Base-by-base conservation (phyloP, 2,113 vertebrate species). In the Passerina amoena region DNA sequence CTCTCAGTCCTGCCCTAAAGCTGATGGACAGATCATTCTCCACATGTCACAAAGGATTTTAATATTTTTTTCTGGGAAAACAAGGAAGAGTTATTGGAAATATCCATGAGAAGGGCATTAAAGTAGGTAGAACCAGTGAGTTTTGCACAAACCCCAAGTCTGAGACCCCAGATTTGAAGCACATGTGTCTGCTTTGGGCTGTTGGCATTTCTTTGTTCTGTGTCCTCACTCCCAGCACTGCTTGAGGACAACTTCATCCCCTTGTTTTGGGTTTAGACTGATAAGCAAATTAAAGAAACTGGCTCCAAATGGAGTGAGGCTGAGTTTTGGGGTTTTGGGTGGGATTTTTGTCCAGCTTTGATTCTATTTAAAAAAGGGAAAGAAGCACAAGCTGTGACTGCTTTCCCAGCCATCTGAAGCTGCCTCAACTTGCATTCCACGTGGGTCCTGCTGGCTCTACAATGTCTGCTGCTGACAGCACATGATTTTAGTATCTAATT, bases 401-500 rank as follows among this genome's bases (percentile, higher is more conserved):
- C 69, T 88, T 86, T 68, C 60, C 79, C 86, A 77, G 18, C 60
- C 72, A 66, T 60, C 75, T 50, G 60, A 73, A 38, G 54, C 91
- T 50, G 22, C 81, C 51, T 68, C 8, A 24, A 1, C 66, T 76
- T 56, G 82, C 28, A 18, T 81, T 90, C 75, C 47, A 15, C 45
- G 10, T 33, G 63, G 54, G 70, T 81, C 82, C 59, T 65, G 27
- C 27, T 84, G 77, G 75, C 76, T 88, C 61, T 78, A 18, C 77
- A 56, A 11, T 45, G 77, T 88, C 75, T 92, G 7, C 69, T 93
- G 83, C 95, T 61, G 69, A 14, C 85, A 85, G 90, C 93, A 73
- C 92, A 60, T 90, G 92, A 92, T 88, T 93, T 92, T 56, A 78
- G 88, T 88, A 38, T 70, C 93, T 90, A 90, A 96, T 95, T 85